Evolutionary conservation across 2,113 vertebrate genomes (phyloP).

Genomic region (Mobula birostris): DNA sequence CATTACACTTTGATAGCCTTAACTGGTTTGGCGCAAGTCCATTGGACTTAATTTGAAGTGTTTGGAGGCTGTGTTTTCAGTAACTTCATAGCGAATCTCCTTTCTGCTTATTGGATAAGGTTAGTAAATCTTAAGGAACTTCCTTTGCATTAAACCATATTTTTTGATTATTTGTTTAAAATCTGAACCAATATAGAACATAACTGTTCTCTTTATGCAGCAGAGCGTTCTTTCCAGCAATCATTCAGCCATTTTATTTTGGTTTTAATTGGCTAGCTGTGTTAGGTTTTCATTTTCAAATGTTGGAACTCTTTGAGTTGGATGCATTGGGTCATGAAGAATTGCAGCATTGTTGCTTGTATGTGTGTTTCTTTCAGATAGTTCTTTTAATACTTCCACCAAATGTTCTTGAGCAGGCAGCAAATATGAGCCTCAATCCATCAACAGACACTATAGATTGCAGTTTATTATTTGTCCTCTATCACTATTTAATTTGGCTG

Average conservation of each 20-base stretch:
- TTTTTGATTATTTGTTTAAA: slow-evolving; percentile 24
- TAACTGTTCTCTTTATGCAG: not conserved
- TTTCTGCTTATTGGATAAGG: slow-evolving; percentile 7
- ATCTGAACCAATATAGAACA: not conserved
- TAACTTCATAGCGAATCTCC: not conserved
- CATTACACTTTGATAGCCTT: not conserved
- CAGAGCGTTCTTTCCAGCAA: not conserved
- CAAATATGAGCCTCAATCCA: not conserved
- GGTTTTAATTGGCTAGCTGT: not conserved
- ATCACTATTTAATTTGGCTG: not conserved
- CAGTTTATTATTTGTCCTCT: not conserved
- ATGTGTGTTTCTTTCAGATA: not conserved
- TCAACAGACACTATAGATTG: not conserved
- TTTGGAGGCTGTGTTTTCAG: not conserved
- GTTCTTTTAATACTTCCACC: not conserved
- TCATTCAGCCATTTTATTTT: not conserved
- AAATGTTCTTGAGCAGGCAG: not conserved
- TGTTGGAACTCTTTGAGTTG: not conserved
- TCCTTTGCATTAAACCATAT: not conserved
- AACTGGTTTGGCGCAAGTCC: not conserved
- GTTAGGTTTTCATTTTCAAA: not conserved
- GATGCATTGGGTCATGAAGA: not conserved
- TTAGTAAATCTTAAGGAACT: not conserved
- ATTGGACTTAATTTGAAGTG: not conserved
- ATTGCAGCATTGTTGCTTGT: not conserved